Conservation (phyloP, 2,113 vertebrate genomes). For the Capreolus pygargus region DNA sequence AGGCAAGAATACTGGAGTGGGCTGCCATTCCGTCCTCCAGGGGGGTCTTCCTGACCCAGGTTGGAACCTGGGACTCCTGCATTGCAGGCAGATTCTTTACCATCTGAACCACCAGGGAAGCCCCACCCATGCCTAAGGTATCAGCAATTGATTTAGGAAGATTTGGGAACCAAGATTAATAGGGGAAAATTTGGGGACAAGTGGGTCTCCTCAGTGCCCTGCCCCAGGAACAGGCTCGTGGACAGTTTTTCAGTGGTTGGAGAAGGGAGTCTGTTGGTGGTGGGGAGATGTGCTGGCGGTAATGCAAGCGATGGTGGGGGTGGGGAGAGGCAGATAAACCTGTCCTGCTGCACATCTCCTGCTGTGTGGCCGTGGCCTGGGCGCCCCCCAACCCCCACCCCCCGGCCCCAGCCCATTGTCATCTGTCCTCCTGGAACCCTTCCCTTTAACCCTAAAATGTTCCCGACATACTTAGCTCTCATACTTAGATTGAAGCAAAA, state of each 20-base stretch:
- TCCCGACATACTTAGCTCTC: neutral
- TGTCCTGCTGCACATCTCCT: neutral
- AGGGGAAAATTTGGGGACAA: neutral
- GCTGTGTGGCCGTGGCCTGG: neutral
- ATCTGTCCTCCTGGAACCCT: neutral
- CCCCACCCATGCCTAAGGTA: neutral
- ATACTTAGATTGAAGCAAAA: neutral
- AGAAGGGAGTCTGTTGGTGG: neutral
- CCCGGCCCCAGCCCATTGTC: neutral
- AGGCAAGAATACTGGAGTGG: neutral
- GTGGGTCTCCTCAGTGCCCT: no score
- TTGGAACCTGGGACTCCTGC: neutral
- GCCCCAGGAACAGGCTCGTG: neutral
- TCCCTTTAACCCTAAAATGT: neutral
- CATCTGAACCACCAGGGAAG: neutral
- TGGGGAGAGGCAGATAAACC: neutral
- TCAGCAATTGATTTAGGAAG: neutral
- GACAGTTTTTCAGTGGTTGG: neutral
- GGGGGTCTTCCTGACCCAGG: accelerated
- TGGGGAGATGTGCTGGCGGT: neutral
- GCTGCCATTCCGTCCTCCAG: neutral
- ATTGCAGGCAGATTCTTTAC: neutral
- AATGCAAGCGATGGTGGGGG: neutral
- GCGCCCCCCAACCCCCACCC: no score
- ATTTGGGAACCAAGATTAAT: neutral